Percentiles rank a stretch among this genome's conserved stretches.
These are phyloP conservation scores for Mactra quadrangularis DNA, from an alignment of 1,140 invertebrate genomes.

Conservation along the genomic window DNA sequence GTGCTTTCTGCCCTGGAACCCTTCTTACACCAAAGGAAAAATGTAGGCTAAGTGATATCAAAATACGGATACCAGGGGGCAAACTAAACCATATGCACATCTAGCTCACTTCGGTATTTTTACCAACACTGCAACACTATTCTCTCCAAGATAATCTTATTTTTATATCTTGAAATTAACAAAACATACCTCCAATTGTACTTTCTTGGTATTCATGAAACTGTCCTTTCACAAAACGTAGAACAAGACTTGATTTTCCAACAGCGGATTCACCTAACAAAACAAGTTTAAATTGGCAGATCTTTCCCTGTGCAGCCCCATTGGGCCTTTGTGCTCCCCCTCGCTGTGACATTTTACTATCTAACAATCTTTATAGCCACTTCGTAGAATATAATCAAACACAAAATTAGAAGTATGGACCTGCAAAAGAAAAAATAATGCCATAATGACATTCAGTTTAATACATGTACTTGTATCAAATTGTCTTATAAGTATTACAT, in stretches of 20 bases:
- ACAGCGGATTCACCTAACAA: constrained; percentile 99
- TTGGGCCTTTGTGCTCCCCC: constrained; percentile 79
- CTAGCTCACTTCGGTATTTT: too few relatives aligned
- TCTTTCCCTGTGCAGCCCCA: constrained; percentile 97
- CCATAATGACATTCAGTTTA: too few relatives aligned
- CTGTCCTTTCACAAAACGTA: constrained; percentile 99
- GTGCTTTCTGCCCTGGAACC: too few relatives aligned
- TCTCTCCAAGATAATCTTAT: too few relatives aligned
- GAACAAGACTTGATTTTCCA: constrained; percentile 99
- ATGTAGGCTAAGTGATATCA: too few relatives aligned
- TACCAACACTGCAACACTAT: too few relatives aligned
- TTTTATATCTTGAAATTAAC: too few relatives aligned
- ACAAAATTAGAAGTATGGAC: constrained; percentile 82
- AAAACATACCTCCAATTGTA: constrained; percentile 97
- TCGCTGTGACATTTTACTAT: constrained; percentile 47
- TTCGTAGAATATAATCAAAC: background rate
- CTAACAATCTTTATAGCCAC: background rate
- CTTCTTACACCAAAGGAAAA: too few relatives aligned
- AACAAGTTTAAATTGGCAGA: constrained; percentile 99
- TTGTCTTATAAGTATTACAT: too few relatives aligned
- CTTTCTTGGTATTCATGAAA: constrained; percentile 99
- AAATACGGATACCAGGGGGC: too few relatives aligned
- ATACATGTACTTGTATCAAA: too few relatives aligned
- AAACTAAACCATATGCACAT: too few relatives aligned
- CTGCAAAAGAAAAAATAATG: constrained; percentile 99